Percentiles rank a stretch among this genome's conserved stretches.
Conservation (phyloP, 2,888 invertebrate genomes). For the Polietes domitor region DNA sequence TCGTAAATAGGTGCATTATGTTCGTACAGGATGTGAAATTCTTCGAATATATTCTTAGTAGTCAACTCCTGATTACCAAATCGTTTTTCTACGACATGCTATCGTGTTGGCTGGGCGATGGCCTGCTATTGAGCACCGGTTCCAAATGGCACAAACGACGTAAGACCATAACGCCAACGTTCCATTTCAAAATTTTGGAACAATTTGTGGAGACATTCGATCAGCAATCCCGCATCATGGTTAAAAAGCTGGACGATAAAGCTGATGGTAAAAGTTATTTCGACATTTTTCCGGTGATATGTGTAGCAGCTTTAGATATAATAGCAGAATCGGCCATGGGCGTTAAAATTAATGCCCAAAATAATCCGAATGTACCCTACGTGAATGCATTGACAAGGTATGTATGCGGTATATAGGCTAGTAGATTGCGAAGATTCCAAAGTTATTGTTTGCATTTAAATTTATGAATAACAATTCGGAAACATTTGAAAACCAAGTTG, state of each 20-base stretch:
- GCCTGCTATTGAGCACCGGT: constrained; percentile 53
- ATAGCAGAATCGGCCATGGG: constrained; percentile 75
- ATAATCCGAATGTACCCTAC: constrained; percentile 85
- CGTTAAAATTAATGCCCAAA: constrained; percentile 81
- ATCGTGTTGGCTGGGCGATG: constrained; percentile 53
- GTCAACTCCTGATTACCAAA: constrained; percentile 54
- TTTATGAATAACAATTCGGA: too few relatives aligned
- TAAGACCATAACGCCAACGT: constrained; percentile 82
- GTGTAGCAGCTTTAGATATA: constrained; percentile 64
- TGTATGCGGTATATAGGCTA: background rate
- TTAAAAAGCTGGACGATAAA: constrained; percentile 81
- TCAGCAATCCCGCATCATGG: constrained; percentile 83
- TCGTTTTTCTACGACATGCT: constrained; percentile 43
- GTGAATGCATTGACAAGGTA: constrained; percentile 86
- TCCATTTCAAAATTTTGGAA: constrained; percentile 89
- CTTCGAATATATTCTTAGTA: constrained; percentile 58
- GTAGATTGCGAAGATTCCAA: too few relatives aligned
- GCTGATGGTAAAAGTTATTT: constrained; percentile 76
- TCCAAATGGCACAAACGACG: constrained; percentile 59
- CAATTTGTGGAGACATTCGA: constrained; percentile 87
- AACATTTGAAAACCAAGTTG: too few relatives aligned
- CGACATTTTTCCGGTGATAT: constrained; percentile 63
- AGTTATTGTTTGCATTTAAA: too few relatives aligned
- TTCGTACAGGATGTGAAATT: constrained; percentile 54
- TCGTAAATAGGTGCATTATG: constrained; percentile 40